Evolutionary conservation across 2,888 invertebrate genomes (phyloP).

Genomic region (Actias luna): DNA sequence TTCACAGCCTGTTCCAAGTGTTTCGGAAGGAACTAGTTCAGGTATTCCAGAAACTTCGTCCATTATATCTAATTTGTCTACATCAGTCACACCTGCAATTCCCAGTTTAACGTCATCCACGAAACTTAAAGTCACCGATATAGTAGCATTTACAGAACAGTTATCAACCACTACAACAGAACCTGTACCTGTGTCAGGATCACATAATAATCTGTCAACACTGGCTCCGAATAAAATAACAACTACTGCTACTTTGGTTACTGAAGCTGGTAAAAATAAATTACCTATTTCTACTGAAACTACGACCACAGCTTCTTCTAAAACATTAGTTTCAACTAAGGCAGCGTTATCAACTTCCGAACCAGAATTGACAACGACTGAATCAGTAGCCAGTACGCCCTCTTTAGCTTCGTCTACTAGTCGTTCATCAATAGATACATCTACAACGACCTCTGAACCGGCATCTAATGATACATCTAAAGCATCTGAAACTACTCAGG

Average conservation of each 20-base stretch:
- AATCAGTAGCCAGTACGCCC: constrained; percentile 12
- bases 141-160: neutral
- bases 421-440: neutral
- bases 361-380: constrained; percentile 10
- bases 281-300: constrained; percentile 2
- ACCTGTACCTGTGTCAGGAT: neutral
- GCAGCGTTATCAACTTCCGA: constrained; percentile 19
- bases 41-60: neutral
- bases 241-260: neutral
- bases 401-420: constrained; percentile 13
- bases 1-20: neutral
- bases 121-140: neutral
- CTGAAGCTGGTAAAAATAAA: neutral
- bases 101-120: neutral
- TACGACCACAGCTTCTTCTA: neutral
- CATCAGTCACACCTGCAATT: neutral
- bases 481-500: constrained; percentile 24
- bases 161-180: neutral
- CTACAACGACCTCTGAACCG: constrained; percentile 4
- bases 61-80: neutral
- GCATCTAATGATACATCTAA: constrained; percentile 17
- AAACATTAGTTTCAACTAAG: constrained; percentile 13
- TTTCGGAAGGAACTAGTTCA: neutral
- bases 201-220: neutral
- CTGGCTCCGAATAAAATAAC: neutral